These are phyloP conservation scores for Chiroxiphia lanceolata DNA, from an alignment of 2,797 vertebrate species.

Conservation along the genomic window DNA sequence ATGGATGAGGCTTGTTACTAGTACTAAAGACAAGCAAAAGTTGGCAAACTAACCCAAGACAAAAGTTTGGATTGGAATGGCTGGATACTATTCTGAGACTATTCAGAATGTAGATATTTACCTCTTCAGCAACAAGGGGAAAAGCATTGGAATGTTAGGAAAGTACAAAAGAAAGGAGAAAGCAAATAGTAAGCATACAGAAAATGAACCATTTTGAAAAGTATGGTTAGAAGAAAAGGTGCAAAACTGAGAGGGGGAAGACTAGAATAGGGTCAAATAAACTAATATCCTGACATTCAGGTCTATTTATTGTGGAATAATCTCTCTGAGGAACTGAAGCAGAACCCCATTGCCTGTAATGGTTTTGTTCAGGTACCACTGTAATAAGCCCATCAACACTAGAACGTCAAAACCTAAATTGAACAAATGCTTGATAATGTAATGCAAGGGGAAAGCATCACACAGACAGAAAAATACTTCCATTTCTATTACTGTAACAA, in stretches of 20 bases:
- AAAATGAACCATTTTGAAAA: neutral
- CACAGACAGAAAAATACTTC: neutral
- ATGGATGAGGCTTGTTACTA: neutral
- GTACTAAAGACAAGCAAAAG: neutral
- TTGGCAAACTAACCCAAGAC: neutral
- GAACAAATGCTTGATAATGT: neutral
- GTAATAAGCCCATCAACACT: slow-evolving; percentile 10
- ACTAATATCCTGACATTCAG: neutral
- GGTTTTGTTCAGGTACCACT: neutral
- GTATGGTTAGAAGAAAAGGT: neutral
- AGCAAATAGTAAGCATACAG: neutral
- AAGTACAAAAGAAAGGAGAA: neutral
- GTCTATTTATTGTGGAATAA: neutral
- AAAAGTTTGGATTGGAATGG: neutral
- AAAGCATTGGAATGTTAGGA: neutral
- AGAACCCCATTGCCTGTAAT: slow-evolving; percentile 11
- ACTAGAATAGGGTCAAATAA: neutral
- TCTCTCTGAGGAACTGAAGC: neutral
- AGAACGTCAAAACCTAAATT: neutral
- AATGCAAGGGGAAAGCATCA: neutral
- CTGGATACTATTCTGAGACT: neutral
- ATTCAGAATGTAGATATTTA: neutral
- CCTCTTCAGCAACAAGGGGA: neutral
- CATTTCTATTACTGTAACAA: neutral
- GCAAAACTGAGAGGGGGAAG: neutral